Base-by-base conservation (phyloP, 30 jellyfish, hydroid and myxozoan species). In the Pseudorhiza aurosa region DNA sequence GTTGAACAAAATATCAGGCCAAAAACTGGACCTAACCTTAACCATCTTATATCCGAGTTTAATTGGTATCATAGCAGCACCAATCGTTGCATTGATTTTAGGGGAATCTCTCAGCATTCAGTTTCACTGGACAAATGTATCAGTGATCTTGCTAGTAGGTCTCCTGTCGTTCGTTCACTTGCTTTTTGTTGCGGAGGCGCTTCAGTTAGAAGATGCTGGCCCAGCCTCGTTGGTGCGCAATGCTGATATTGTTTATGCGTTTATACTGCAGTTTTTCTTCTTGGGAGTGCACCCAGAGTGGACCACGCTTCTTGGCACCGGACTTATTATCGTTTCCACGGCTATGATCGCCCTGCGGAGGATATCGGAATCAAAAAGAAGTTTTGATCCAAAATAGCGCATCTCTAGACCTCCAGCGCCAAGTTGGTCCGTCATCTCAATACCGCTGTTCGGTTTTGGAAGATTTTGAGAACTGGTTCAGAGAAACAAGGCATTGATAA, bases 131-230 rank as follows among this genome's bases (percentile, higher is more conserved):
- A 87, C 89, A 1, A 81, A 68, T 65, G 68, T 81, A 17, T 42
- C 88, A 1, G 79, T 73, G n/a, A 64, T 74, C 14, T 47, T 81
- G 26, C 67, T 88, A 24, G 88, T 88, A 22, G 97, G 97, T 17
- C 11, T 88, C 19, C 85, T 88, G 22, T 81, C 97, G n/a, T 81
- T 88, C 47, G 89, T 88, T 8, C 97, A 88, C 39, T 65, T 88
- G 78, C 71, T 88, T 40, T 67, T 88, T 31, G 91, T 88, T 12
- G 97, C 97, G 4, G 91, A 88, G 73, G 82, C 97, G 31, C 50
- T 88, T 64, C 97, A 88, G 51, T 55, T 88, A 1, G 97, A 88
- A 51, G 97, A 88, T 33, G 95, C 97, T 11, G 97, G 97, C 21
- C 97, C 97, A 15, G 97, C 95, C 36, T 64, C 97, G 8, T 37